phyloP scores from a whole-genome alignment of 2,113 vertebrate species.

The Paradisaea rubra region DNA sequence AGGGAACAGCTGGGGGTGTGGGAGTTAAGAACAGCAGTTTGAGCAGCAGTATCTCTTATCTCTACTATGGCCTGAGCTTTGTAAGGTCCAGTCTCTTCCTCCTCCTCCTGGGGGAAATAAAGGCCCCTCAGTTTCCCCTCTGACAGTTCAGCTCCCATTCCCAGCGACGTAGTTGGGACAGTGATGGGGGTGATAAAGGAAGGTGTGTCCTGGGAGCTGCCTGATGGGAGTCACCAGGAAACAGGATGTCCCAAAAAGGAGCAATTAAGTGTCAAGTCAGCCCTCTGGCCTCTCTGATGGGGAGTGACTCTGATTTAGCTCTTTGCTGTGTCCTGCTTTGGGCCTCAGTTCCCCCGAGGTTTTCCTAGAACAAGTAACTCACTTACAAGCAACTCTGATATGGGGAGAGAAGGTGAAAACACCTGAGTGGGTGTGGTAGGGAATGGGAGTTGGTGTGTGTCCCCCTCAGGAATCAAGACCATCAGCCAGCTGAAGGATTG shows the following conservation, averaged over 20 bases:
- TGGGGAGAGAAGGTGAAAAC: not conserved
- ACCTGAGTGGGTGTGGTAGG: not conserved
- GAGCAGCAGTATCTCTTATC: not conserved
- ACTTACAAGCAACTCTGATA: not conserved
- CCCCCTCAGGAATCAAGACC: not conserved
- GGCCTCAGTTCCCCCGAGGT: not conserved
- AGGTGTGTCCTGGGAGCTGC: not conserved
- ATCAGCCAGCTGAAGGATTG: not conserved
- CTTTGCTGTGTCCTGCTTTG: not conserved
- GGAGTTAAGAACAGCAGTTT: not conserved
- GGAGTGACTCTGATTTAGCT: not conserved
- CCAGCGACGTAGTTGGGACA: accelerated
- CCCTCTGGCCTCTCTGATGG: not conserved
- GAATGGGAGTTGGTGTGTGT: not conserved
- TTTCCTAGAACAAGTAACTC: not conserved
- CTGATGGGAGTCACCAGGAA: not conserved
- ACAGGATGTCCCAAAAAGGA: not conserved
- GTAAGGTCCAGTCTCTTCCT: not conserved
- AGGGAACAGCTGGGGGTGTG: not conserved
- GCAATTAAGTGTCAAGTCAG: not conserved
- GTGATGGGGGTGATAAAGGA: not conserved
- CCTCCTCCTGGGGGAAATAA: not conserved
- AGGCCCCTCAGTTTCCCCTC: not conserved
- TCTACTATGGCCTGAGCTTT: not conserved
- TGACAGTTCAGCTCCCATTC: not conserved